Evolutionary conservation across 2,888 invertebrate species (phyloP), one percentile per base, ranked within the genome.

Genomic region (Phytoseiulus persimilis): DNA sequence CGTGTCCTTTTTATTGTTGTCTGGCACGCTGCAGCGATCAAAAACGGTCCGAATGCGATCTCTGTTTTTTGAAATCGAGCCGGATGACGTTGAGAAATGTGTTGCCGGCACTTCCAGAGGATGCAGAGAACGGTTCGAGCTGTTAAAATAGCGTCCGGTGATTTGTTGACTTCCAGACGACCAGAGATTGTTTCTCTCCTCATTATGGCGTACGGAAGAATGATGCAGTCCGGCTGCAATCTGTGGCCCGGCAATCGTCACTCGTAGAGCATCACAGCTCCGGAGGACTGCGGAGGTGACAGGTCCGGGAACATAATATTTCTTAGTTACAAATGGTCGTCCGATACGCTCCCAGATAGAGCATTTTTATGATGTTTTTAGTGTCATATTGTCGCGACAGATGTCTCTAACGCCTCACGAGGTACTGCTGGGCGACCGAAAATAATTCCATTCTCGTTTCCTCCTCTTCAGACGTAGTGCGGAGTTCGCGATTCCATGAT

Each of bases 361-460:
- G 65, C 23, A 65, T 65, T 65, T 65, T 65, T 65, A 65, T 65
- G 65, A 65, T 65, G 65, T 65, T 65, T 65, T 65, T 65, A 65
- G 65, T 65, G 65, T 65, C 65, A 65, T 65, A 65, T 65, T 65
- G 65, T 65, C 65, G 65, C 65, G 65, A 65, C 65, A 65, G 65
- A 65, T 14, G 65, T 65, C 65, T 65, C 65, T 1, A 6, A 46
- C 46, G 46, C 46, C 46, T 46, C 18, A 2, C 18, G 65, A 65
- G 28, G 65, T 28, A 39, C 65, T 14, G 18, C 2, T 2, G 65
- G 65, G 2, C 65, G 65, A 28, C 65, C 65, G 18, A 9, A 39
- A 39, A 39, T 39, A n/a, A n/a, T n/a, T n/a, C n/a, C n/a, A n/a
- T n/a, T n/a, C n/a, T n/a, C 39, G 9, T 9, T 39, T 39, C 39